Base-by-base conservation (phyloP, 2,797 vertebrate genomes). In the Tarsius wallacei region DNA sequence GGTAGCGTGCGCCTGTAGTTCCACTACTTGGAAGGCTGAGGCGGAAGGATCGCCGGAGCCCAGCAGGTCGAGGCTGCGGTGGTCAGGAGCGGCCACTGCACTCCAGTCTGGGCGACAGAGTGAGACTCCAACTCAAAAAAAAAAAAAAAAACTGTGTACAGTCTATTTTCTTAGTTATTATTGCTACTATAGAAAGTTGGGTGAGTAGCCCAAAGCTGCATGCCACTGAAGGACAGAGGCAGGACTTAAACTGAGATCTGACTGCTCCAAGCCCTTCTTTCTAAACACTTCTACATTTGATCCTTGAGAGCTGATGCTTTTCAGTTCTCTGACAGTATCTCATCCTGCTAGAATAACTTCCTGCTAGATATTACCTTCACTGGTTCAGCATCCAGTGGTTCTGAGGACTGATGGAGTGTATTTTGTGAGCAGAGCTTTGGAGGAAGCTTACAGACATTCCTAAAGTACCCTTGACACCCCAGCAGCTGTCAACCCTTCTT, bases 331-430 rank as follows among this genome's bases (percentile, higher is more conserved):
- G 80, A 94, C 88, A 93, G 24, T 92, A 55, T 92, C 71, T 78
- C 70, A 55, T 96, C 74, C 28, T 96, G 63, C 42, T 42, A 42
- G 42, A 96, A 70, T 93, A 84, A 88, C 91, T 95, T 94, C 77
- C 91, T 93, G 49, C 70, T 96, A 91, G 84, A 93, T 91, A 71
- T 90, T 42, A 74, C 80, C 93, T 94, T 93, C 51, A 68, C 93
- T 78, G 53, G 14, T 66, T 55, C 87, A 66, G 74, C 88, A 81
- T 57, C 64, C 91, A 89, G 77, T 51, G 51, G 53, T 61, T 93
- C 81, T 92, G 90, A 85, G 81, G 74, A 78, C 81, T 26, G 47
- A 91, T 28, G 53, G 64, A 59, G 55, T 71, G 8, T 81, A 68
- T 95, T 97, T 95, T 6, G 53, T 85, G 83, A 94, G 83, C 42